A percentile compares a stretch with the other conserved stretches of the same genome.
Evolutionary conservation across 2,797 vertebrate species (phyloP).

Genomic region (Masticophis lateralis): DNA sequence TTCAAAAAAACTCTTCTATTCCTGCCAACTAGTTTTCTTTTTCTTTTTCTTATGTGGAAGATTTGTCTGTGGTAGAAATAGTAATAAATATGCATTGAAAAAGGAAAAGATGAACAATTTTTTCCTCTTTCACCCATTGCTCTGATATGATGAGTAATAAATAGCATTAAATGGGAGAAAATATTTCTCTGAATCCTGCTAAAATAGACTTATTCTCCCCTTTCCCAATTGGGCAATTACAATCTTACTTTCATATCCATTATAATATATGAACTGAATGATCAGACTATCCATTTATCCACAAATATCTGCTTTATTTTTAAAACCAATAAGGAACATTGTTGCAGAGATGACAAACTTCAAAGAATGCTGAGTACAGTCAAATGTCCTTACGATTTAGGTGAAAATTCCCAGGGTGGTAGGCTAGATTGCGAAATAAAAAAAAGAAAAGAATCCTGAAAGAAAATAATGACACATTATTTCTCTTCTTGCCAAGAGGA

Average conservation of each 20-base stretch:
- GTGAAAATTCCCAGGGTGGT: neutral
- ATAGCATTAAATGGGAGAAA: neutral
- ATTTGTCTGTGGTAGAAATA: neutral
- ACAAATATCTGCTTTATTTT: neutral
- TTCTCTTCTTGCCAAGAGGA: neutral
- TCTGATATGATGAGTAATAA: neutral
- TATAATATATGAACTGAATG: neutral
- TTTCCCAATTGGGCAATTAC: neutral
- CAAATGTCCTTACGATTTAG: neutral
- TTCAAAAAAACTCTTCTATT: neutral
- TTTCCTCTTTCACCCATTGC: neutral
- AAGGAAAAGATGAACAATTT: too few relatives aligned
- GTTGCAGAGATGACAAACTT: neutral
- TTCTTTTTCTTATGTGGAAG: neutral
- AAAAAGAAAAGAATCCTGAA: neutral
- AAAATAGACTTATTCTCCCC: neutral
- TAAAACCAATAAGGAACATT: neutral
- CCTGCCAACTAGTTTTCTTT: neutral
- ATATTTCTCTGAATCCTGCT: neutral
- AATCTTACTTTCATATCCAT: neutral
- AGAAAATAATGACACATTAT: neutral
- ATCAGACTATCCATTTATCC: neutral
- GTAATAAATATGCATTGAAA: neutral
- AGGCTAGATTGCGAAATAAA: neutral
- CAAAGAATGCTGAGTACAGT: neutral